Evolutionary conservation across 2,888 invertebrate species (phyloP).

Genomic region (Monopis laevigella): DNA sequence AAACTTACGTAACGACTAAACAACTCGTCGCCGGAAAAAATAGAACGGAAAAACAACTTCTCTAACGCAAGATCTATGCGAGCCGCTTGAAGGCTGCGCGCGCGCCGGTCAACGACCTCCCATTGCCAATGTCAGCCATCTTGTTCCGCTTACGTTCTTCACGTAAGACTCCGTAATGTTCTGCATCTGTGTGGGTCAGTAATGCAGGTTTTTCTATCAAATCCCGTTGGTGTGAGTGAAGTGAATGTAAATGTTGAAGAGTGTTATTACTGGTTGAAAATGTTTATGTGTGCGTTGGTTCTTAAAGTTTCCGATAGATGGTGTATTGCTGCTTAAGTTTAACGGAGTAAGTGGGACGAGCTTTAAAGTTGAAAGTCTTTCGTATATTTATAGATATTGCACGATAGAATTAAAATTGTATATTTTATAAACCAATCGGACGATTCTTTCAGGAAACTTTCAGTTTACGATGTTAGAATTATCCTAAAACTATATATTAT

Average conservation of each 20-base stretch:
- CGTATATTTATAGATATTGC: too few species aligned
- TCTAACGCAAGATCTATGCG: constrained; percentile 63
- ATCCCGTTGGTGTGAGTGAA: constrained; percentile 1
- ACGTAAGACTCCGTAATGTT: constrained; percentile 64
- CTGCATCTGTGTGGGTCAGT: constrained; percentile 46
- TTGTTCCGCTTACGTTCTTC: constrained; percentile 27
- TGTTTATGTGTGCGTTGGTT: not conserved
- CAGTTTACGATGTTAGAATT: too few species aligned
- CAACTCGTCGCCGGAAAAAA: constrained; percentile 26
- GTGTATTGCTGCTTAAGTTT: too few species aligned
- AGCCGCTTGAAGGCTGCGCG: constrained; percentile 55
- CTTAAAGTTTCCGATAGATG: not conserved
- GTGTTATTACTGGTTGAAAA: too few species aligned
- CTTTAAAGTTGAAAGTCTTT: too few species aligned
- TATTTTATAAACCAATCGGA: too few species aligned
- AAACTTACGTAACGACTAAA: constrained; percentile 6
- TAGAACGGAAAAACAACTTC: constrained; percentile 54
- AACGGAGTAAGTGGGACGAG: too few species aligned
- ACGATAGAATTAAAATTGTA: too few species aligned
- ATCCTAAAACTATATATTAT: too few species aligned
- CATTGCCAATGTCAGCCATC: constrained; percentile 64
- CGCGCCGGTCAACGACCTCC: constrained; percentile 55
- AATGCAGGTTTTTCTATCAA: constrained; percentile 58
- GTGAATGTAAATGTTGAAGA: constrained; percentile 12
- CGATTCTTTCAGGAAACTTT: too few species aligned